Base-by-base conservation (phyloP, 2,888 invertebrate genomes). In the Cremastinae sp. region DNA sequence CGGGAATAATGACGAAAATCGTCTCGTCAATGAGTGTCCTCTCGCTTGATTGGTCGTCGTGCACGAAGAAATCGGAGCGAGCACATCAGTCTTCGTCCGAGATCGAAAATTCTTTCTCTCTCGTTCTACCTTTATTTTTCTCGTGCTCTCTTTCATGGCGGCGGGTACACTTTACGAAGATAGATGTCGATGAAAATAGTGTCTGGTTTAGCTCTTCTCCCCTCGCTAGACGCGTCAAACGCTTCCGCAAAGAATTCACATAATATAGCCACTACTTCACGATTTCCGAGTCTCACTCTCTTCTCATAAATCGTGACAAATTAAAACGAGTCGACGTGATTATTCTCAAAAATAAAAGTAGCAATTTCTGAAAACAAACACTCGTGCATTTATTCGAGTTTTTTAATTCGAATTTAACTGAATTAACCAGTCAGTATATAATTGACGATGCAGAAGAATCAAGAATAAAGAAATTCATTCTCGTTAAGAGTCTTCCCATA, bases 161-260 rank as follows among this genome's bases (percentile, higher is more conserved):
- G 78, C 75, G 80, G 76, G 80, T 79, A 79, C 79, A 81, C 74
- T 75, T 81, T 78, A 81, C 80, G 79, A 82, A 82, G 81, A 82
- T 82, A 77, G 81, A 82, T 82, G 81, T 80, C 79, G 81, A 81
- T 82, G 79, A 81, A 82, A 82, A 82, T 82, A 81, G 81, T 78
- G 77, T 69, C 61, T 51, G 72, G 62, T 58, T 66, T 66, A 36
- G 34, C 49, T 61, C 41, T 58, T 66, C 54, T 61, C 73, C 58
- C 58, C 47, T 54, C 49, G 18, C 18, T 51, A 58, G 59, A 43
- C n/a, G 49, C 43, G 28, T 71, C 45, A 18, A 77, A 59, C 45
- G 66, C 59, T 66, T 66, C 65, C 28, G 34, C 28, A 5, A 28
- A 28, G 43, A 53, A 66, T 72, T n/a, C n/a, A n/a, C 78, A 79